Evolutionary conservation across 2,113 vertebrate genomes (phyloP).

Genomic region (Neogobius melanostomus): DNA sequence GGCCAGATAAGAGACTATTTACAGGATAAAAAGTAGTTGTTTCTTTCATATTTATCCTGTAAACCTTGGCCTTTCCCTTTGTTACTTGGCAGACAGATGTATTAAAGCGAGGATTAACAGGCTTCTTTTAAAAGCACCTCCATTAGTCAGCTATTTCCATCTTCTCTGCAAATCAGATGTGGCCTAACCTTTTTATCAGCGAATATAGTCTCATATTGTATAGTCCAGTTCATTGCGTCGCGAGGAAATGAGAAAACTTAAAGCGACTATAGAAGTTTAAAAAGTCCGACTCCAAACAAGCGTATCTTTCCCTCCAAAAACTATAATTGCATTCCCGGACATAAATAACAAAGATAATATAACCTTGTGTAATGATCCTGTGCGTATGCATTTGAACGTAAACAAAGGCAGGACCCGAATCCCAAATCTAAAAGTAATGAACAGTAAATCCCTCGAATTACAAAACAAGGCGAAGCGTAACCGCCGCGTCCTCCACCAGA

Average conservation of each 20-base stretch:
- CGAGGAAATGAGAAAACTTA: background rate
- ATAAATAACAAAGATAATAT: constrained; percentile 3
- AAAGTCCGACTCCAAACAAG: background rate
- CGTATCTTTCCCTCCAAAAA: background rate
- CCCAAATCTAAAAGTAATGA: constrained; percentile 4
- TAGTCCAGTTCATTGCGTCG: background rate
- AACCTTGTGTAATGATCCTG: background rate
- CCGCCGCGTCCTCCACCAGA: background rate
- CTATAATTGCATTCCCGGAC: background rate
- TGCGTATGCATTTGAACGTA: background rate
- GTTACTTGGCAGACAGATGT: background rate
- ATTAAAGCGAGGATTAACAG: background rate
- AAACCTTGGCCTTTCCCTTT: background rate
- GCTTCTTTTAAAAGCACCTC: background rate
- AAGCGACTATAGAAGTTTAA: background rate
- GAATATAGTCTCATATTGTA: background rate
- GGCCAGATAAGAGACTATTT: background rate
- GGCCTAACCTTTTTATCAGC: background rate
- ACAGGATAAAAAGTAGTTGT: background rate
- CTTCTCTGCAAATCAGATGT: background rate
- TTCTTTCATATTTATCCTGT: background rate
- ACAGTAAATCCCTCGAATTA: constrained; percentile 3
- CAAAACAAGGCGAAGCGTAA: background rate
- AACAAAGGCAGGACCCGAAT: background rate
- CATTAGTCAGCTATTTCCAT: background rate